Percentiles rank a stretch among this genome's conserved stretches.
These are phyloP conservation scores for Meiosimyza platycephala DNA, from an alignment of 2,888 invertebrate genomes.

Conservation along the genomic window DNA sequence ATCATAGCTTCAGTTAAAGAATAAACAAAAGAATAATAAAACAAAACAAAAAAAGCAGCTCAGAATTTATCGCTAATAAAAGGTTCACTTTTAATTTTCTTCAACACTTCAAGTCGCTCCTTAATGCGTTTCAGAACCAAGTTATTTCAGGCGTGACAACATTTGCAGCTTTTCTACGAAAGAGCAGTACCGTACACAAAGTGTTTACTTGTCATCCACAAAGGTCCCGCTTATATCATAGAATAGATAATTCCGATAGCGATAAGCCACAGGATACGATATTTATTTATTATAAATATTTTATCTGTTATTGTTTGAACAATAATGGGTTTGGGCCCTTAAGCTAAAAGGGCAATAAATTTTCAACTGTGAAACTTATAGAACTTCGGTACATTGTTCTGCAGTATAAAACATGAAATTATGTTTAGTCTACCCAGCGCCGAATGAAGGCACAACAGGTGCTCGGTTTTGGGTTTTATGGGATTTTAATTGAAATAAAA, in stretches of 20 bases:
- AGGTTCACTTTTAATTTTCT: constrained; percentile 28
- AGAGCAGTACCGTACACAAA: not conserved
- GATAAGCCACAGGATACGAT: constrained; percentile 21
- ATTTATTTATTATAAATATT: constrained; percentile 2
- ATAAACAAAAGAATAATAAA: not conserved
- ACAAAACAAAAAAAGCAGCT: not conserved
- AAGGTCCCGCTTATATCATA: constrained; percentile 17
- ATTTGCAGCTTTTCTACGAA: not conserved
- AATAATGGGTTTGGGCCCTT: not conserved
- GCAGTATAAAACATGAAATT: not conserved
- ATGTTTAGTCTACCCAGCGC: not conserved
- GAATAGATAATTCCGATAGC: constrained; percentile 4
- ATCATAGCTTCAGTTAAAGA: constrained; percentile 1
- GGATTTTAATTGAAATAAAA: constrained; percentile 24
- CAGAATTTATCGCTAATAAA: constrained; percentile 29
- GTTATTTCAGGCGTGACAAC: not conserved
- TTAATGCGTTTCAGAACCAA: constrained; percentile 5
- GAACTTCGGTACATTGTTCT: not conserved
- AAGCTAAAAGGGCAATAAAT: constrained; percentile 18
- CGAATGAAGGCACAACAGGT: constrained; percentile 45
- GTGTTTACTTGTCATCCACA: constrained; percentile 9
- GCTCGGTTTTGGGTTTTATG: constrained; percentile 29
- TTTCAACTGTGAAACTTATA: not conserved
- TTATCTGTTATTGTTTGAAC: not conserved
- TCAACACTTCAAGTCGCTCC: constrained; percentile 18